Base-by-base conservation (phyloP, 2,113 vertebrate genomes). In the Gracilinanus agilis region DNA sequence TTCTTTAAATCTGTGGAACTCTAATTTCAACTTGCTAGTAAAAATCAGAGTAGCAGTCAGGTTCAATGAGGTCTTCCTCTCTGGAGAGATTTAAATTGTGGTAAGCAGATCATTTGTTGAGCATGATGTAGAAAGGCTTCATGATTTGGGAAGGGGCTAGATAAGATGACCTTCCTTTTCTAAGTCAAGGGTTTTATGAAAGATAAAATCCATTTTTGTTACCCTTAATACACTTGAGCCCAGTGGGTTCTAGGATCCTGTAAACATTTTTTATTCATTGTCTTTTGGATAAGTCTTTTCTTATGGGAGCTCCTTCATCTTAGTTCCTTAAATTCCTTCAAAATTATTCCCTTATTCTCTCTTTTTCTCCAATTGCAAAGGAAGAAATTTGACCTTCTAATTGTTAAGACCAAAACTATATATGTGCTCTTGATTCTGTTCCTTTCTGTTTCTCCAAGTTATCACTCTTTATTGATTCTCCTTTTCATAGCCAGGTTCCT, bases 201-300 rank as follows among this genome's bases (percentile, higher is more conserved):
- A 75, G 6, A 75, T 6, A 58, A 58, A 58, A 58, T 58, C 55
- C 55, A 58, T 9, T 58, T 58, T 58, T 58, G 24, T 58, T 24
- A 25, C 24, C 58, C 88, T 92, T 7, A 67, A 93, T 92, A 12
- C 23, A 9, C 23, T 93, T 93, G 53, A 92, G 89, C 34, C 75
- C 89, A 93, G 90, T 49, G 49, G 49, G 49, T 49, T 49, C 49
- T 49, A 94, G 94, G 25, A 92, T 90, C 16, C 16, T 8, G 24
- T 21, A 58, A 58, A 55, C 23, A 56, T 56, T 53, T 3, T 93
- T 34, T 90, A 90, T 53, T 88, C 54, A 93, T 93, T 25, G 93
- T 25, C 2, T 93, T 91, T 61, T 75, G 44, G 16, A 24, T 54
- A 94, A 95, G 13, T 95, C 55, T 91, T 91, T 94, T 92, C 44